Conservation (phyloP, 2,888 invertebrate genomes). For the Metalampra italica region DNA sequence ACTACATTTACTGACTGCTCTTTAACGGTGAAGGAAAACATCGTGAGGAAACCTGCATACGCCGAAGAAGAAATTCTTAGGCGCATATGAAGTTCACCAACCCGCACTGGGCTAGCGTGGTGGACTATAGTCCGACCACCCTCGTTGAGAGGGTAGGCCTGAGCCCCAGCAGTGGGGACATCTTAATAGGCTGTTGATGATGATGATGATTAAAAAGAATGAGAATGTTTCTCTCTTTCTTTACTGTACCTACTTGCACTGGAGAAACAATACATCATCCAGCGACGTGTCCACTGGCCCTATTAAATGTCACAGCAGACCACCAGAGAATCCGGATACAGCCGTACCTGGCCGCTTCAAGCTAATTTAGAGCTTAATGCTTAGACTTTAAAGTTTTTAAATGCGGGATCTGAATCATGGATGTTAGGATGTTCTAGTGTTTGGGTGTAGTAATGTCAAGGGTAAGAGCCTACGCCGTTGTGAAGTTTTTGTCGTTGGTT, state of each 20-base stretch:
- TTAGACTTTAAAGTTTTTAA: neutral
- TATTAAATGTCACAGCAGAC: constrained; percentile 13
- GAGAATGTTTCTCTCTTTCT: too few species aligned
- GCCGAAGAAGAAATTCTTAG: too few species aligned
- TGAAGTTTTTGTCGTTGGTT: constrained; percentile 19
- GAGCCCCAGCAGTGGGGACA: too few species aligned
- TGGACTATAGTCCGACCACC: too few species aligned
- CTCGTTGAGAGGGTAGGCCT: too few species aligned
- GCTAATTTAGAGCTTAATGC: neutral
- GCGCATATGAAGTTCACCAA: too few species aligned
- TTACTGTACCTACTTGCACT: neutral
- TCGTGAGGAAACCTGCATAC: too few species aligned
- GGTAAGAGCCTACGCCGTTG: constrained; percentile 31
- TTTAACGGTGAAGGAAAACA: too few species aligned
- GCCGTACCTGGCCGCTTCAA: neutral
- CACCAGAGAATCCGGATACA: neutral
- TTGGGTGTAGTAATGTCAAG: constrained; percentile 54
- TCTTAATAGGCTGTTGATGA: too few species aligned
- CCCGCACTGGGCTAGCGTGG: too few species aligned
- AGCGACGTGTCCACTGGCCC: neutral
- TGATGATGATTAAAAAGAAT: too few species aligned
- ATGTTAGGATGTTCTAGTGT: constrained; percentile 10
- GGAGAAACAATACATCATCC: neutral
- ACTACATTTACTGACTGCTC: too few species aligned
- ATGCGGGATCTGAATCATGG: constrained; percentile 9